A percentile compares a stretch with the other conserved stretches of the same genome.
These are phyloP conservation scores for Drosophila barbarae DNA, from an alignment of 2,888 invertebrate genomes.

Conservation along the genomic window DNA sequence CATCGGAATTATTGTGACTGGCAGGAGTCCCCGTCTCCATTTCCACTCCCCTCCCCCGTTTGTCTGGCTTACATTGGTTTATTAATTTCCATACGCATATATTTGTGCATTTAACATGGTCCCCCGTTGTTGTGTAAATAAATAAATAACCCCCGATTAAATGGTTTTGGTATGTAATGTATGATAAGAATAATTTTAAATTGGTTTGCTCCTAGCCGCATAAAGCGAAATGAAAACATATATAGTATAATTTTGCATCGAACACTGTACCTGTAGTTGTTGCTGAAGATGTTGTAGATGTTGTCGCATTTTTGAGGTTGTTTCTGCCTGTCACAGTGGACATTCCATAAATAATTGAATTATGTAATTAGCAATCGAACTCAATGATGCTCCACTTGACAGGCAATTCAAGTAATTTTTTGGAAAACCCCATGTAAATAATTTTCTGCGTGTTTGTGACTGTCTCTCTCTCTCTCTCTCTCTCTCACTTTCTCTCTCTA, in stretches of 20 bases:
- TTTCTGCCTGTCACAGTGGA: conserved; percentile 20
- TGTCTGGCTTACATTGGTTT: conserved; percentile 39
- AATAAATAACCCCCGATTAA: conserved; percentile 23
- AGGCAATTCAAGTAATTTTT: conserved; percentile 23
- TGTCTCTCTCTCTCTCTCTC: conserved; percentile 10
- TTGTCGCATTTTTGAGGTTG: conserved; percentile 17
- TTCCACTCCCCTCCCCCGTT: background rate
- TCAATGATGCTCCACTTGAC: conserved; percentile 45
- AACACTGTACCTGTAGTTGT: conserved; percentile 33
- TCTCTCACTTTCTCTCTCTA: background rate
- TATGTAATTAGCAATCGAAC: conserved; percentile 17
- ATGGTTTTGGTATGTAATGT: conserved; percentile 40
- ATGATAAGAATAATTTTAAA: conserved; percentile 13
- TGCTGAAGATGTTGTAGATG: conserved; percentile 13
- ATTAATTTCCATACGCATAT: conserved; percentile 29
- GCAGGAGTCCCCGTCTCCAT: background rate
- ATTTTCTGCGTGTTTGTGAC: conserved; percentile 20
- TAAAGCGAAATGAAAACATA: conserved; percentile 1
- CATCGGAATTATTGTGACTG: conserved; percentile 24
- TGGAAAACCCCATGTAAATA: conserved; percentile 31
- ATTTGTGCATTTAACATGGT: conserved; percentile 42
- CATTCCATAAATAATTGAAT: conserved; percentile 7
- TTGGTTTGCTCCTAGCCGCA: conserved; percentile 22
- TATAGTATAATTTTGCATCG: conserved; percentile 22
- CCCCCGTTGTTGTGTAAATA: conserved; percentile 29